phyloP scores from a whole-genome alignment of 2,797 vertebrate species.

The Enoplosus armatus region DNA sequence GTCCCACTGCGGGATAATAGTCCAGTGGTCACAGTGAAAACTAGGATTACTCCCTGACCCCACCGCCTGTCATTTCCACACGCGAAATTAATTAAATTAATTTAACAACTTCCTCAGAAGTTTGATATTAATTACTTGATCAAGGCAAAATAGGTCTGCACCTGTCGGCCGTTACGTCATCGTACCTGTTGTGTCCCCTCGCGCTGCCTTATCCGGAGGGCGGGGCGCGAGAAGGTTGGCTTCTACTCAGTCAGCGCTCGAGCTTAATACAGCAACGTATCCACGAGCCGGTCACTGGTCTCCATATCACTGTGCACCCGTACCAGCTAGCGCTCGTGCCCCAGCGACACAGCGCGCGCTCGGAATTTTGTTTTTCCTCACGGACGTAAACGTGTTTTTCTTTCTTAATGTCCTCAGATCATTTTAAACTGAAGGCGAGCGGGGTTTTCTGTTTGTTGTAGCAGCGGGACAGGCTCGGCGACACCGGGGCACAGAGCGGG shows the following conservation, averaged over 20 bases:
- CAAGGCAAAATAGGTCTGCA: not conserved
- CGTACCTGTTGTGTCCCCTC: conserved; percentile 55
- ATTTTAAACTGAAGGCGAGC: not conserved
- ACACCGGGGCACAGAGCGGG: conserved; percentile 54
- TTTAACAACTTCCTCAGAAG: too few species aligned
- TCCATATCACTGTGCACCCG: not conserved
- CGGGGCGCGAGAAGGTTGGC: conserved; percentile 45
- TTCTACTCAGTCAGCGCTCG: conserved; percentile 8
- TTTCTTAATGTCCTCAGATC: not conserved
- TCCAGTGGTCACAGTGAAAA: not conserved
- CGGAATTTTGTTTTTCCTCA: not conserved
- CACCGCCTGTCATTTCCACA: not conserved
- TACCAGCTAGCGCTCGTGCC: conserved; percentile 23
- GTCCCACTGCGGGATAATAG: not conserved
- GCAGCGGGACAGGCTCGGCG: conserved; percentile 61
- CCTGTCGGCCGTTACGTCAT: conserved; percentile 57
- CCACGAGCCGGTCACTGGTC: conserved; percentile 24
- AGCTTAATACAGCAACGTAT: not conserved
- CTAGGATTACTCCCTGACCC: conserved; percentile 1
- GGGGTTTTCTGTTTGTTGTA: not conserved
- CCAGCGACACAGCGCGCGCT: not conserved
- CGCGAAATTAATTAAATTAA: too few species aligned
- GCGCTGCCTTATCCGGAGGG: conserved; percentile 38
- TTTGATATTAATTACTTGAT: too few species aligned
- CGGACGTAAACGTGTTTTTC: not conserved